Conservation (phyloP, 2,797 vertebrate species). For the Taenioides sp. region DNA sequence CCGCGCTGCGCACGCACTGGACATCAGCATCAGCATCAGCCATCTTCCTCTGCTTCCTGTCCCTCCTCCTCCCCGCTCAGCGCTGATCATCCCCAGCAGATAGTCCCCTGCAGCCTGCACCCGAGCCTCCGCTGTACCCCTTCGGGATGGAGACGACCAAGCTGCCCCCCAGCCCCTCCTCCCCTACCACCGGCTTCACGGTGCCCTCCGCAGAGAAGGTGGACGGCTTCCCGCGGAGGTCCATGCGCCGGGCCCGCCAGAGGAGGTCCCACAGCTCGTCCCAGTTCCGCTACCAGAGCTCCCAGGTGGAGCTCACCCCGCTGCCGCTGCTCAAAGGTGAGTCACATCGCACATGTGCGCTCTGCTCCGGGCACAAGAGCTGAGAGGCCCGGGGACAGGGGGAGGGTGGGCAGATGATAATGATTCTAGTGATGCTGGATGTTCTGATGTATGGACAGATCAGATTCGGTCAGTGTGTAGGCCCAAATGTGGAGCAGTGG, state of each 20-base stretch:
- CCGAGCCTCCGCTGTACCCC: conserved; percentile 13
- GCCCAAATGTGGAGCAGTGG: too few species aligned
- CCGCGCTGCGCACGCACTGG: conserved; percentile 51
- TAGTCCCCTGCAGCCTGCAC: conserved; percentile 32
- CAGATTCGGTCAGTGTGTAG: too few species aligned
- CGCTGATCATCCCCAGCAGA: conserved; percentile 42
- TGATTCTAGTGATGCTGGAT: too few species aligned
- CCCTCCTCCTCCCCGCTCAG: conserved; percentile 2
- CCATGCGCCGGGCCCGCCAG: conserved; percentile 89
- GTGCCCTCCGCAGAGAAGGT: conserved; percentile 93
- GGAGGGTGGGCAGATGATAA: too few species aligned
- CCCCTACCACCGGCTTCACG: conserved; percentile 87
- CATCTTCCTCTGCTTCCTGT: conserved; percentile 28
- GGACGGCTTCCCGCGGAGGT: conserved; percentile 91
- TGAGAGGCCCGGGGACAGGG: background rate
- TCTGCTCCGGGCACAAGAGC: background rate
- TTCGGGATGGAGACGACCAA: conserved; percentile 83
- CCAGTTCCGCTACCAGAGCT: conserved; percentile 94
- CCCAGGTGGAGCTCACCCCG: conserved; percentile 91
- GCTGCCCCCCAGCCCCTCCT: conserved; percentile 90
- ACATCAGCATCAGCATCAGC: conserved; percentile 32
- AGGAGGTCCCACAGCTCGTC: conserved; percentile 92
- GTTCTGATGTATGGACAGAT: too few species aligned
- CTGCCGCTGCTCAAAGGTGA: conserved; percentile 93
- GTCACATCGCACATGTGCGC: conserved; percentile 29